Conservation (phyloP, 2,888 invertebrate species). For the Drosophila austrosaltans region DNA sequence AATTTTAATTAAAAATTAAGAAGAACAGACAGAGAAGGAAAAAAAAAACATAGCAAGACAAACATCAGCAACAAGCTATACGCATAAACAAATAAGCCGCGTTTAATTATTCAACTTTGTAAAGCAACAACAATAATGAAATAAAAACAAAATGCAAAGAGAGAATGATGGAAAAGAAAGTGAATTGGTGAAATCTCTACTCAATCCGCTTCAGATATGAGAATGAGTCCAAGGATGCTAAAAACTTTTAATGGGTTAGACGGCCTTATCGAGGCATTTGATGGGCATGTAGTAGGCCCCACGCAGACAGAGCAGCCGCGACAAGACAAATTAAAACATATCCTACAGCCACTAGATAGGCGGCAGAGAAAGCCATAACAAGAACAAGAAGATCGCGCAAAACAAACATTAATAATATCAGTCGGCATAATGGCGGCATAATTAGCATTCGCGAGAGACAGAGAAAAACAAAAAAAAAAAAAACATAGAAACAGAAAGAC, state of each 20-base stretch:
- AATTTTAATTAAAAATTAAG: conserved; percentile 60
- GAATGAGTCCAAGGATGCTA: conserved; percentile 24
- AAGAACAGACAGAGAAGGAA: conserved; percentile 21
- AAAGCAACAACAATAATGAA: background rate
- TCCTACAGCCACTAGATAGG: conserved; percentile 54
- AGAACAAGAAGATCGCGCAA: conserved; percentile 27
- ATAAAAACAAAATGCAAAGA: too few relatives aligned
- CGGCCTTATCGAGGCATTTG: conserved; percentile 59
- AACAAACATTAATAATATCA: conserved; percentile 45
- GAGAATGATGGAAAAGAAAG: background rate
- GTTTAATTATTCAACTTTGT: conserved; percentile 46
- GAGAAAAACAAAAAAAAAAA: background rate
- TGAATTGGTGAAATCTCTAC: conserved; percentile 12
- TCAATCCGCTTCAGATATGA: conserved; percentile 10
- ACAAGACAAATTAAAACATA: conserved; percentile 62
- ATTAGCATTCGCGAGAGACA: conserved; percentile 29
- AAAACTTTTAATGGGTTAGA: conserved; percentile 74
- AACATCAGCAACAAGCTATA: conserved; percentile 11
- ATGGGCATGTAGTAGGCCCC: conserved; percentile 13
- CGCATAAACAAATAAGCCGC: conserved; percentile 37
- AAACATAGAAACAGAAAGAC: too few relatives aligned
- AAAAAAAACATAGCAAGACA: conserved; percentile 22
- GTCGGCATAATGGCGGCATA: conserved; percentile 40
- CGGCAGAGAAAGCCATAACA: conserved; percentile 25
- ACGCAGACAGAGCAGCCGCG: conserved; percentile 27